These are phyloP conservation scores for Torymus aiolomorphi DNA, from an alignment of 2,888 invertebrate species.

Conservation along the genomic window DNA sequence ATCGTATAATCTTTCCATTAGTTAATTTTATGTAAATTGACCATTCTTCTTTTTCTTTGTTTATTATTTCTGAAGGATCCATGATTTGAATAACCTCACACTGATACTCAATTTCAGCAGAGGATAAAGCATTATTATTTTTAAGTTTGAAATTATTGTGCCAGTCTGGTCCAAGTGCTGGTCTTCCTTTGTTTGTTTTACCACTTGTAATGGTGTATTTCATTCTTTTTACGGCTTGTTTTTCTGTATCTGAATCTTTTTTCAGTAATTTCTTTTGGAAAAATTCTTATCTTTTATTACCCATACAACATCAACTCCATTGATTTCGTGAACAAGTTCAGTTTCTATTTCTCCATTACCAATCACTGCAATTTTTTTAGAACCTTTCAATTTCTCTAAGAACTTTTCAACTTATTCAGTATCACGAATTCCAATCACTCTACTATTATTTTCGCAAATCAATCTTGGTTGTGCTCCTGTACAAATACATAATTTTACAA, in stretches of 20 bases:
- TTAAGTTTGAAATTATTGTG: slow-evolving; percentile 82
- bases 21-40: slow-evolving; percentile 85
- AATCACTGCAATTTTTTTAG: slow-evolving; percentile 87
- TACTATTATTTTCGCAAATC: slow-evolving; percentile 79
- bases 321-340: too few species aligned
- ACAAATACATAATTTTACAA: too few species aligned
- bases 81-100: slow-evolving; percentile 79
- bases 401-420: slow-evolving; percentile 93
- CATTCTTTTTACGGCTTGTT: too few species aligned
- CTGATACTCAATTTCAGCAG: slow-evolving; percentile 75
- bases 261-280: too few species aligned
- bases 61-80: slow-evolving; percentile 79
- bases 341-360: slow-evolving; percentile 99
- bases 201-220: too few species aligned
- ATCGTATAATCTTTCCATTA: slow-evolving; percentile 83
- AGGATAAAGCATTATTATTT: slow-evolving; percentile 71
- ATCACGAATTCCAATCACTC: slow-evolving; percentile 93
- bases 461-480: too few species aligned
- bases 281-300: too few species aligned
- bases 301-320: too few species aligned
- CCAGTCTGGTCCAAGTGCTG: too few species aligned
- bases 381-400: slow-evolving; percentile 81
- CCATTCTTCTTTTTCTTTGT: slow-evolving; percentile 76
- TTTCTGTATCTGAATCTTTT: too few species aligned
- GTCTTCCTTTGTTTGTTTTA: too few species aligned